phyloP scores from a whole-genome alignment of 2,888 invertebrate genomes.

The Tetragnatha montana region DNA sequence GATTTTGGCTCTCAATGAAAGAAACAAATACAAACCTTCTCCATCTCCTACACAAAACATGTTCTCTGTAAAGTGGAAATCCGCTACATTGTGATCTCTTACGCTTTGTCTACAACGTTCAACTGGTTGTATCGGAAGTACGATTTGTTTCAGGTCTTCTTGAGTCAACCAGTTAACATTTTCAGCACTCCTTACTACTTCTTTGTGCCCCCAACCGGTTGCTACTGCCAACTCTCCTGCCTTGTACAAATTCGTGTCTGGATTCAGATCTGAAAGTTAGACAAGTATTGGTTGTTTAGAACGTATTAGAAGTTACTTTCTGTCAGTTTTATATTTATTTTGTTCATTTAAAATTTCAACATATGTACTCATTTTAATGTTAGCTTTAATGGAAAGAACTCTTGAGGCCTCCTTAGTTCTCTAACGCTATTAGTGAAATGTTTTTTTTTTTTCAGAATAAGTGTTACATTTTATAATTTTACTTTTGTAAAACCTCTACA shows the following conservation, averaged over 20 bases:
- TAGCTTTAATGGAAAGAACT: too few species aligned
- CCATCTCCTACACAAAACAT: slow-evolving; percentile 69
- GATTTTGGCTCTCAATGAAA: too few species aligned
- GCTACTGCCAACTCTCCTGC: slow-evolving; percentile 36
- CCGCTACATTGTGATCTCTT: neutral
- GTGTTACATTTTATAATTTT: too few species aligned
- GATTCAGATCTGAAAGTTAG: slow-evolving; percentile 35
- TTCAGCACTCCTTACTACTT: neutral
- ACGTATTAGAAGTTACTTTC: neutral
- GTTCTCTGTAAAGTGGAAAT: slow-evolving; percentile 37
- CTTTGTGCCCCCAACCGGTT: slow-evolving; percentile 63
- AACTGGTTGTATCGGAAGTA: slow-evolving; percentile 41
- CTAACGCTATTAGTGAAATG: too few species aligned
- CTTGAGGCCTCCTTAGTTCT: too few species aligned
- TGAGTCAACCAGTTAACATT: neutral
- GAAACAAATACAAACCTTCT: slow-evolving; percentile 11
- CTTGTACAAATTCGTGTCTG: slow-evolving; percentile 31
- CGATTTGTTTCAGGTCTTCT: slow-evolving; percentile 48
- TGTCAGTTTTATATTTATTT: too few species aligned
- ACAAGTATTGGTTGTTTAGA: neutral
- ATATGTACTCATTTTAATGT: too few species aligned
- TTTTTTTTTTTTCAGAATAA: too few species aligned
- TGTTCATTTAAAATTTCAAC: too few species aligned
- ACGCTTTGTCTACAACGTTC: slow-evolving; percentile 38
- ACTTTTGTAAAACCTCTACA: too few species aligned